Base-by-base conservation (phyloP, 2,888 invertebrate genomes). In the Dioctria rufipes region DNA sequence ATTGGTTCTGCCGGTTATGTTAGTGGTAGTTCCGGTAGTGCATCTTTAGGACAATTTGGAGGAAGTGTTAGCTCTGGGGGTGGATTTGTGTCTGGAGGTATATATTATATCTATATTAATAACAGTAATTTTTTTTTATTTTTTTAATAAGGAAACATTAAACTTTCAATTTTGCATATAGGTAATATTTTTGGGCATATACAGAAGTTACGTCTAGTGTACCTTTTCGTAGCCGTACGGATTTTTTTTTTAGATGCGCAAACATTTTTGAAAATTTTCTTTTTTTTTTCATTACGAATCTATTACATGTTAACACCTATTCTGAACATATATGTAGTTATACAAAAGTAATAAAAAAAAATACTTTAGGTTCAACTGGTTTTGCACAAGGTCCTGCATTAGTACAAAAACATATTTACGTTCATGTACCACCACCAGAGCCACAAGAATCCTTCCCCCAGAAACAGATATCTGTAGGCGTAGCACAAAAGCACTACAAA, bases 401-500 rank as follows among this genome's bases (percentile, higher is more conserved):
- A 63, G 93, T 95, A 84, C 95, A 95, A 88, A 95, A 95, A 87
- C 95, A 95, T 91, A 95, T 95, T 89, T 96, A 96, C 91, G 96
- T 96, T 4, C 96, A 96, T 88, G 95, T 96, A 11, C 96, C 96
- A 75, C 96, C 96, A 86, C 95, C 93, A 91, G 95, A 93, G 91
- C 95, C 96, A 89, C 95, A 93, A n/a, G 93, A 93, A 86, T 91
- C 92, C 86, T 91, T 92, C 85, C 91, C 92, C 78, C 91, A 91
- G 83, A 92, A 93, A 85, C 88, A 85, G 82, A 86, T 88, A n/a
- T 86, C 88, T 46, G 90, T 93, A 0, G 93, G 93, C 71, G 93
- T 94, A 84, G 92, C 95, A 67, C 95, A 95, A 89, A 96, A 96
- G 86, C 95, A 96, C 89, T 95, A 96, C 92, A 96, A 96, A 88